Conservation (phyloP, 2,797 vertebrate genomes). For the Danio tinwini region DNA sequence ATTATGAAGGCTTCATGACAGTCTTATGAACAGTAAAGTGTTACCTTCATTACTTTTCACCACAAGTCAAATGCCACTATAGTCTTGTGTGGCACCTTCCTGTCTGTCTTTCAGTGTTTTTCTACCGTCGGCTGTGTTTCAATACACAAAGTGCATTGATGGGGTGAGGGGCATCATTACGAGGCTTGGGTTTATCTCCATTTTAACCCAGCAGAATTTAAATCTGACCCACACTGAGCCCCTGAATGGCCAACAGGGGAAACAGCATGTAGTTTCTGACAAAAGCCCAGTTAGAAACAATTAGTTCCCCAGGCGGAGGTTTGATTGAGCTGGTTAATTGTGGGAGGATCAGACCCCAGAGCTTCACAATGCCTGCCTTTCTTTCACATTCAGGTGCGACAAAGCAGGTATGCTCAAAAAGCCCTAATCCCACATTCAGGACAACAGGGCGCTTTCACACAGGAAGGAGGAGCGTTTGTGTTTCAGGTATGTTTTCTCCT, state of each 20-base stretch:
- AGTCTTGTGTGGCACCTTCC: constrained; percentile 68
- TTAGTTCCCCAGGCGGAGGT: constrained; percentile 71
- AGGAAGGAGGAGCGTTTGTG: constrained; percentile 73
- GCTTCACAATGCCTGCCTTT: constrained; percentile 76
- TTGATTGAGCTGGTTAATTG: constrained; percentile 74
- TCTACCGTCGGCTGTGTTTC: constrained; percentile 64
- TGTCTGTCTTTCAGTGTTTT: constrained; percentile 60
- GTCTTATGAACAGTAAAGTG: too few species aligned
- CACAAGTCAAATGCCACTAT: constrained; percentile 63
- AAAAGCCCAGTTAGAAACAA: constrained; percentile 76
- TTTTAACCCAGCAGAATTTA: constrained; percentile 66
- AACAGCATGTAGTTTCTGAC: constrained; percentile 70
- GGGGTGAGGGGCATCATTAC: constrained; percentile 63
- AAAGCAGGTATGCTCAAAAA: constrained; percentile 75
- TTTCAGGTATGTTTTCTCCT: constrained; percentile 71
- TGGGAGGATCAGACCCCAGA: constrained; percentile 55
- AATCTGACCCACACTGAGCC: constrained; percentile 70
- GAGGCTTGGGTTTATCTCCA: constrained; percentile 74
- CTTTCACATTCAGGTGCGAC: constrained; percentile 76
- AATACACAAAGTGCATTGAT: constrained; percentile 75
- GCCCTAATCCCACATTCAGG: constrained; percentile 79
- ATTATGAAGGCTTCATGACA: too few species aligned
- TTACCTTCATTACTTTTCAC: too few species aligned
- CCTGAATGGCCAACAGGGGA: constrained; percentile 67
- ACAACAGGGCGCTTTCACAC: constrained; percentile 76